phyloP scores from a whole-genome alignment of 2,113 vertebrate genomes.

The Oryzias javanicus region DNA sequence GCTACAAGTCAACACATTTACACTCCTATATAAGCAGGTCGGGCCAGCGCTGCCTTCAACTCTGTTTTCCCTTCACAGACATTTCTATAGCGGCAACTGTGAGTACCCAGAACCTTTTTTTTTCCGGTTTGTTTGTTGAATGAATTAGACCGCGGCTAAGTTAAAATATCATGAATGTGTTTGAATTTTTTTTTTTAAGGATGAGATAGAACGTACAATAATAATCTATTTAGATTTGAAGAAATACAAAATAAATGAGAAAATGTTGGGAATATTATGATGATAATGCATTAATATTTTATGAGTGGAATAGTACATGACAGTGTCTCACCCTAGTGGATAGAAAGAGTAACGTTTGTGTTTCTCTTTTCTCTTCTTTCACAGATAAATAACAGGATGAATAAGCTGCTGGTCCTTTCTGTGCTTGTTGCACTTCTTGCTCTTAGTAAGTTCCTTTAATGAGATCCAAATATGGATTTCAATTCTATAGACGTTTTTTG shows the following conservation, averaged over 20 bases:
- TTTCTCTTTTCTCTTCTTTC: neutral
- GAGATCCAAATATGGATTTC: neutral
- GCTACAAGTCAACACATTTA: conserved; percentile 67
- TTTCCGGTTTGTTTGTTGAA: neutral
- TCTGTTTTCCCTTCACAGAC: conserved; percentile 39
- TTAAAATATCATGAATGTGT: too few species aligned
- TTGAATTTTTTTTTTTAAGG: too few species aligned
- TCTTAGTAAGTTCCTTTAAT: conserved; percentile 60
- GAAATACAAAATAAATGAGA: neutral
- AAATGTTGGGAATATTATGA: neutral
- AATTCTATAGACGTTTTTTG: neutral
- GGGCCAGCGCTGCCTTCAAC: conserved; percentile 16
- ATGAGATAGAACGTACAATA: too few species aligned
- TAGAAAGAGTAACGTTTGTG: conserved; percentile 6
- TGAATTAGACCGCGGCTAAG: neutral
- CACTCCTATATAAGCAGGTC: conserved; percentile 71
- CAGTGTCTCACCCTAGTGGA: conserved; percentile 63
- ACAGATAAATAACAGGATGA: conserved; percentile 66
- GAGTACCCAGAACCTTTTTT: conserved; percentile 57
- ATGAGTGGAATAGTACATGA: conserved; percentile 2
- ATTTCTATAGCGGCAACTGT: conserved; percentile 63
- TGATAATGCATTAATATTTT: neutral
- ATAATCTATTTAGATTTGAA: too few species aligned
- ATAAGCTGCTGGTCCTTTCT: conserved; percentile 69
- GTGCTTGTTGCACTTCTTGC: conserved; percentile 68